A percentile compares a stretch with the other conserved stretches of the same genome.
These are phyloP conservation scores for Pseudopleuronectes americanus DNA, from an alignment of 2,797 vertebrate species.

Conservation along the genomic window DNA sequence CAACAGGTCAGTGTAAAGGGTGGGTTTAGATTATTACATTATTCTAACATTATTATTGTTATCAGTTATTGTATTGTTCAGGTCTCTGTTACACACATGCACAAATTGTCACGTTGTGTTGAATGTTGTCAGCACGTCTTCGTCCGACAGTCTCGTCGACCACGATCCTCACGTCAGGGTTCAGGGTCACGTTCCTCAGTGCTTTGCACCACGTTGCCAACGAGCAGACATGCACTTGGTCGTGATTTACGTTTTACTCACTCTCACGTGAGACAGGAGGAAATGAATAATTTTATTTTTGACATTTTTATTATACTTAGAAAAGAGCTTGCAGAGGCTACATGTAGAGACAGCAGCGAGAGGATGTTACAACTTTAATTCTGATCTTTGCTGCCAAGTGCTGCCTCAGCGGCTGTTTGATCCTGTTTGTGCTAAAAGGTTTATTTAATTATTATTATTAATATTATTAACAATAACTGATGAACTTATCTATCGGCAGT, in stretches of 20 bases:
- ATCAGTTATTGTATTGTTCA: not conserved
- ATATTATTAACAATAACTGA: not conserved
- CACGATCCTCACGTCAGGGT: slow-evolving; percentile 15
- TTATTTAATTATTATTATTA: slow-evolving; percentile 34
- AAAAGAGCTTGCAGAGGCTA: slow-evolving; percentile 9
- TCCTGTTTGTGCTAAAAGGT: slow-evolving; percentile 30
- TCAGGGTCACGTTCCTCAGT: slow-evolving; percentile 55
- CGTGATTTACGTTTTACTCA: slow-evolving; percentile 33
- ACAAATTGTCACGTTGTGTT: slow-evolving; percentile 14
- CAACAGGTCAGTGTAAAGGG: slow-evolving; percentile 12
- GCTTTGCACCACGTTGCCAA: slow-evolving; percentile 56
- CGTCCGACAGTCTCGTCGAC: not conserved
- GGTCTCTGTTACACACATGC: slow-evolving; percentile 12
- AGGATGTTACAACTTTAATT: slow-evolving; percentile 3
- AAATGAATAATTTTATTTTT: not conserved
- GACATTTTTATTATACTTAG: slow-evolving; percentile 11
- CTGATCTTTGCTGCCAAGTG: slow-evolving; percentile 23
- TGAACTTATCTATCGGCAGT: not conserved
- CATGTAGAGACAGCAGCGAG: not conserved
- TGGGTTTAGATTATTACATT: not conserved
- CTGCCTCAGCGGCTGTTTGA: slow-evolving; percentile 23
- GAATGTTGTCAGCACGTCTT: slow-evolving; percentile 23
- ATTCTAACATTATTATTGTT: not conserved
- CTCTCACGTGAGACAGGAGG: slow-evolving; percentile 11
- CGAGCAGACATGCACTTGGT: slow-evolving; percentile 2